Evolutionary conservation across 1,140 invertebrate genomes (phyloP).

Genomic region (Drosophila miranda): DNA sequence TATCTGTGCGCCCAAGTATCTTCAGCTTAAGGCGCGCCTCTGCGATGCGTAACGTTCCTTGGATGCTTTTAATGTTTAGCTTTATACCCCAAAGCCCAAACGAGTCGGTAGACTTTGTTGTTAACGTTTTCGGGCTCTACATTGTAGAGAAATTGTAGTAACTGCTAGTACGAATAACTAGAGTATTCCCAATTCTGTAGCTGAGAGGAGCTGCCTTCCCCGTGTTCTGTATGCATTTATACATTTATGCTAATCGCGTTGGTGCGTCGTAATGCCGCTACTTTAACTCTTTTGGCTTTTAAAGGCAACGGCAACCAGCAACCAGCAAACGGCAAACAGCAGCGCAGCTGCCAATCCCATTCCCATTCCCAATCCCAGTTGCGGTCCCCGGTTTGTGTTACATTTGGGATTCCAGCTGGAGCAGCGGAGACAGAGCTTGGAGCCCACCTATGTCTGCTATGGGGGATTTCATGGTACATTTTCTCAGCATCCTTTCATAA

Average conservation of each 20-base stretch:
- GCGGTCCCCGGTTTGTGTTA: conserved; percentile 27
- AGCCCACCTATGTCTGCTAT: conserved; percentile 33
- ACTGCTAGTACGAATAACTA: background rate
- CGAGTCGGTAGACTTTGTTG: conserved; percentile 16
- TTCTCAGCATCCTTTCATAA: conserved; percentile 75
- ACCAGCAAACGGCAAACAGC: conserved; percentile 10
- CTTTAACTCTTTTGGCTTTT: conserved; percentile 76
- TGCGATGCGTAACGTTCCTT: conserved; percentile 39
- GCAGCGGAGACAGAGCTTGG: no score
- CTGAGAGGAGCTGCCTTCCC: background rate
- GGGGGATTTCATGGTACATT: conserved; percentile 60
- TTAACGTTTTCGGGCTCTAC: no score
- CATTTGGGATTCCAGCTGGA: conserved; percentile 31
- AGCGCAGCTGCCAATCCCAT: conserved; percentile 57
- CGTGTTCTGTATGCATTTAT: conserved; percentile 72
- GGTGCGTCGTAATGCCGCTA: conserved; percentile 78
- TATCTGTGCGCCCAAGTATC: conserved; percentile 43
- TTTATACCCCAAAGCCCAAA: background rate
- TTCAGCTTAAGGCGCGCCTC: conserved; percentile 38
- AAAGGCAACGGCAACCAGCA: conserved; percentile 43
- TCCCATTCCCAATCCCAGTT: conserved; percentile 16
- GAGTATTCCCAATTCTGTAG: conserved; percentile 5
- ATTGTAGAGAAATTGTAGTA: background rate
- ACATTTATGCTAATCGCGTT: conserved; percentile 78
- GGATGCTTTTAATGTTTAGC: conserved; percentile 24